Base-by-base conservation (phyloP, 2,888 invertebrate genomes). In the Stomorhina lunata region DNA sequence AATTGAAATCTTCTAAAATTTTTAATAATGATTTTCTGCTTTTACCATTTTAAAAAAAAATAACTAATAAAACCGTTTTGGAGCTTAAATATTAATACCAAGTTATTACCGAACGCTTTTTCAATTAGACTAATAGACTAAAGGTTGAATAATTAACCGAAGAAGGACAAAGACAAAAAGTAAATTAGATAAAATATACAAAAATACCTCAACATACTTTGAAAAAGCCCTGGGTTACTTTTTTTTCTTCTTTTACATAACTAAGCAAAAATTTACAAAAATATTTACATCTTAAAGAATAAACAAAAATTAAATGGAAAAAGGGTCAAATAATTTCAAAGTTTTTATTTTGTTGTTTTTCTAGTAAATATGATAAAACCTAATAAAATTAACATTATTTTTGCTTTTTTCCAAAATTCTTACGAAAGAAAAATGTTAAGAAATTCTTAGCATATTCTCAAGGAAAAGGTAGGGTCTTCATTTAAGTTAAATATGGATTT, bases 71-170 rank as follows among this genome's bases (percentile, higher is more conserved):
- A 27, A 1, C 27, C 15, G 25, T 45, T 50, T 27, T n/a, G n/a
- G n/a, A 45, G 20, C 22, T 20, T 53, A 27, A 53, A 53, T n/a
- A 53, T 27, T n/a, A 27, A 53, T 27, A 27, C 7, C 6, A n/a
- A n/a, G n/a, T n/a, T n/a, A n/a, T n/a, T 57, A 2, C 25, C 15
- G 10, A 50, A 66, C 10, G 25, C n/a, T 17, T 25, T 68, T 55
- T 68, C 53, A 68, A 68, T 68, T 53, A 53, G 17, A 12, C 4
- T 53, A 55, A 53, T 68, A 53, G 10, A 32, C 32, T 15, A 29
- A 34, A 34, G 25, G 9, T 53, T 40, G 17, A 27, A 37, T 53
- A 25, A 53, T 68, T 50, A 40, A 53, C 25, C 15, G 15, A 0
- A 48, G 17, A 63, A 63, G 29, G 48, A 15, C 29, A 65, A 20